phyloP scores from a whole-genome alignment of 2,888 invertebrate genomes.

The Rhagonycha fulva region DNA sequence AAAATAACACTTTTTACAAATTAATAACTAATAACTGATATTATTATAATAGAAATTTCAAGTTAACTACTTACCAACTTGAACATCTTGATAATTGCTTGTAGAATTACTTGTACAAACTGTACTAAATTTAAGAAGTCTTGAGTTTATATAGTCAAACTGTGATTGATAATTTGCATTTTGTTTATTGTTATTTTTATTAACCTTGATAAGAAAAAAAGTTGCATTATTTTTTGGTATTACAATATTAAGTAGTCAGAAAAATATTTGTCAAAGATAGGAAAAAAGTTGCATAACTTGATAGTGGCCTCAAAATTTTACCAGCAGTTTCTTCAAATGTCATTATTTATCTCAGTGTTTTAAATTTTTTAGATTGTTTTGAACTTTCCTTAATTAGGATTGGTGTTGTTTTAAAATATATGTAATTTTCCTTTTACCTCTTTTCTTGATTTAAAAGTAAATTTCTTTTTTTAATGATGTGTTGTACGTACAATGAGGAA shows the following conservation, averaged over 20 bases:
- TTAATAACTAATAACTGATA: not conserved
- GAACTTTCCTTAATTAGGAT: too few species aligned
- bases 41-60: not conserved
- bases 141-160: slow-evolving; percentile 8
- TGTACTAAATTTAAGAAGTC: not conserved
- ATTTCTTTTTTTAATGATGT: too few species aligned
- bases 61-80: slow-evolving; percentile 15
- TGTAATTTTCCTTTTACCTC: too few species aligned
- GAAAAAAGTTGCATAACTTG: too few species aligned
- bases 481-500: too few species aligned
- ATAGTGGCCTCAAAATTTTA: too few species aligned
- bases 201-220: not conserved
- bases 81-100: slow-evolving; percentile 16
- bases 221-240: not conserved
- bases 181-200: not conserved
- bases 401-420: too few species aligned
- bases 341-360: too few species aligned
- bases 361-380: too few species aligned
- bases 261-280: not conserved
- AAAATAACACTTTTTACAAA: not conserved
- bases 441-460: too few species aligned
- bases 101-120: slow-evolving; percentile 8
- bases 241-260: not conserved
- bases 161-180: not conserved
- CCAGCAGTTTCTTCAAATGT: too few species aligned